Conservation (phyloP, 2,888 invertebrate genomes). For the Caenorhabditis virilis region DNA sequence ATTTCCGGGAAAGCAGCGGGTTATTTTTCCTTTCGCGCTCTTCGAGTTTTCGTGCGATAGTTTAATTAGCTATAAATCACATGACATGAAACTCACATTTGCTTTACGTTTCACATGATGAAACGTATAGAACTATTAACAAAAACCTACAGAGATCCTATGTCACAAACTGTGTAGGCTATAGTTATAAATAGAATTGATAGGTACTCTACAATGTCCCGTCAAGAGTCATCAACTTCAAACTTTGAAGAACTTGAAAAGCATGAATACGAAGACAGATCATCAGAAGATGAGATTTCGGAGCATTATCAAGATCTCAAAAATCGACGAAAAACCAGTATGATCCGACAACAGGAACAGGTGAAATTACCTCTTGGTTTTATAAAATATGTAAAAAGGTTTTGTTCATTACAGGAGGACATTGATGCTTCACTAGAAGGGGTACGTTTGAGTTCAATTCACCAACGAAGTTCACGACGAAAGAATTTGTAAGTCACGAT, state of each 20-base stretch:
- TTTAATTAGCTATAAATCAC: too few species aligned
- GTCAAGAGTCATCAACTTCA: not conserved
- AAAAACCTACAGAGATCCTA: not conserved
- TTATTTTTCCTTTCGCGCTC: too few species aligned
- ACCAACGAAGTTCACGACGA: not conserved
- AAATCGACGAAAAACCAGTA: slow-evolving; percentile 22
- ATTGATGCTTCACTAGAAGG: slow-evolving; percentile 5
- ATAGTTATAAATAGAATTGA: too few species aligned
- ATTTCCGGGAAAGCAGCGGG: too few species aligned
- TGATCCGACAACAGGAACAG: slow-evolving; percentile 33
- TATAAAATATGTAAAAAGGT: too few species aligned
- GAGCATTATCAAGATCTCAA: slow-evolving; percentile 3
- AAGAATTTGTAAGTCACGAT: not conserved
- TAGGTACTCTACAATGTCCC: not conserved
- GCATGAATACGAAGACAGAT: slow-evolving; percentile 38
- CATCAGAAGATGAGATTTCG: slow-evolving; percentile 23
- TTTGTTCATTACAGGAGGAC: too few species aligned
- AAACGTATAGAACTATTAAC: too few species aligned
- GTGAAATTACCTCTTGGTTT: too few species aligned
- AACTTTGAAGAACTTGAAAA: slow-evolving; percentile 26
- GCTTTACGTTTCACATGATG: too few species aligned
- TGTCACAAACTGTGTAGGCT: not conserved
- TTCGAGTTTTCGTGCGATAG: too few species aligned
- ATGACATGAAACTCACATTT: too few species aligned
- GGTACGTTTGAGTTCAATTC: slow-evolving; percentile 4